Conservation (phyloP, 2,888 invertebrate species). For the Melieria crassipennis region DNA sequence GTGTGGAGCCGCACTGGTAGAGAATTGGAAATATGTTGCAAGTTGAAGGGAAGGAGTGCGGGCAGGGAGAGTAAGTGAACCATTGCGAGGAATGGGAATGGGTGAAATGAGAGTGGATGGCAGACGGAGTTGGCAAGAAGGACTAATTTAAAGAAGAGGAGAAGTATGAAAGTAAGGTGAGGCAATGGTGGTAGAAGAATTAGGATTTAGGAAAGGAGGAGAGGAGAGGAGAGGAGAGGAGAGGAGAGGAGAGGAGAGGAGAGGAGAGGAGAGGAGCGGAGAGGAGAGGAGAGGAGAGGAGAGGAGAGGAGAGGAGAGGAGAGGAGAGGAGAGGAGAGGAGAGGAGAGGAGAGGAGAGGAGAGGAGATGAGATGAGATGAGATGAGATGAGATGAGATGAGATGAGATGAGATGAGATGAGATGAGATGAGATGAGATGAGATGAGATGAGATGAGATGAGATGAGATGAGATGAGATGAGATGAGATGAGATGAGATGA, state of each 20-base stretch:
- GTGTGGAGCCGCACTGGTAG: background rate
- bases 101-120: background rate
- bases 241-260: too few species aligned
- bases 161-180: background rate
- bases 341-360: background rate
- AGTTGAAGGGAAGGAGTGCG: background rate
- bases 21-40: background rate
- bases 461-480: background rate
- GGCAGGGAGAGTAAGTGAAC: background rate
- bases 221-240: background rate
- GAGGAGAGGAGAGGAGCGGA: too few species aligned
- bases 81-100: background rate
- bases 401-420: background rate
- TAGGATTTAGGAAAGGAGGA: background rate
- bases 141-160: background rate
- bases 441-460: background rate
- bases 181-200: too few species aligned
- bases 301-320: too few species aligned
- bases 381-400: background rate
- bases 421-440: background rate
- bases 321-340: too few species aligned
- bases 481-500: background rate
- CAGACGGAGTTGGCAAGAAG: background rate
- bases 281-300: too few species aligned
- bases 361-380: background rate